phyloP scores from a whole-genome alignment of 2,113 vertebrate genomes.

The Anser cygnoides region DNA sequence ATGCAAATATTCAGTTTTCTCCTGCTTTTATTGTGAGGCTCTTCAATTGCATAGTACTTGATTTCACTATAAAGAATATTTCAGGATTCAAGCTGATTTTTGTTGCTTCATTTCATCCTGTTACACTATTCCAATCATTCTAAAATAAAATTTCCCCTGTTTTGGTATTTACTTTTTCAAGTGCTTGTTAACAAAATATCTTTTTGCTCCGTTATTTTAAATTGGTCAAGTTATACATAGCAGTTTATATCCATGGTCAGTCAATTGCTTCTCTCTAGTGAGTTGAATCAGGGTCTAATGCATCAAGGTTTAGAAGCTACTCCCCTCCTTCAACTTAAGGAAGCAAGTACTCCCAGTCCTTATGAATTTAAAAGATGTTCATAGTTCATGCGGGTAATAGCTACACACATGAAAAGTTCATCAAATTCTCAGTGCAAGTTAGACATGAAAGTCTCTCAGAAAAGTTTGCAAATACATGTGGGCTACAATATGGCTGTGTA shows the following conservation, averaged over 20 bases:
- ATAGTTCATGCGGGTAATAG: background rate
- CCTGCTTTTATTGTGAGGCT: background rate
- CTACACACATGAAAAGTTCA: background rate
- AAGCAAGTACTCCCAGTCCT: background rate
- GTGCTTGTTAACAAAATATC: slow-evolving; percentile 22
- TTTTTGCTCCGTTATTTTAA: background rate
- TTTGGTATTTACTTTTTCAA: slow-evolving; percentile 12
- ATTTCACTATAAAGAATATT: background rate
- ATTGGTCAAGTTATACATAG: background rate
- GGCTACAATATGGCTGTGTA: background rate
- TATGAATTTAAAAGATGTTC: background rate
- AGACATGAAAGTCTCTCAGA: background rate
- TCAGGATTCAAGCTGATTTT: background rate
- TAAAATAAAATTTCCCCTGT: background rate
- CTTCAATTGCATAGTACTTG: background rate
- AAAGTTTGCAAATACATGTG: background rate
- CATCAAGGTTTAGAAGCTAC: background rate
- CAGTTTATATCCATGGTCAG: background rate
- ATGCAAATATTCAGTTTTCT: background rate
- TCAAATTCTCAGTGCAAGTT: background rate
- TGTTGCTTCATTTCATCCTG: background rate
- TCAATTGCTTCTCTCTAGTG: background rate
- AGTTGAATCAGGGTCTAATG: background rate
- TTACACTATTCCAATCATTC: background rate
- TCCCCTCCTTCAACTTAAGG: background rate